A percentile compares a stretch with the other conserved stretches of the same genome.
phyloP scores from a whole-genome alignment of 2,797 vertebrate species.

The Merluccius polli region DNA sequence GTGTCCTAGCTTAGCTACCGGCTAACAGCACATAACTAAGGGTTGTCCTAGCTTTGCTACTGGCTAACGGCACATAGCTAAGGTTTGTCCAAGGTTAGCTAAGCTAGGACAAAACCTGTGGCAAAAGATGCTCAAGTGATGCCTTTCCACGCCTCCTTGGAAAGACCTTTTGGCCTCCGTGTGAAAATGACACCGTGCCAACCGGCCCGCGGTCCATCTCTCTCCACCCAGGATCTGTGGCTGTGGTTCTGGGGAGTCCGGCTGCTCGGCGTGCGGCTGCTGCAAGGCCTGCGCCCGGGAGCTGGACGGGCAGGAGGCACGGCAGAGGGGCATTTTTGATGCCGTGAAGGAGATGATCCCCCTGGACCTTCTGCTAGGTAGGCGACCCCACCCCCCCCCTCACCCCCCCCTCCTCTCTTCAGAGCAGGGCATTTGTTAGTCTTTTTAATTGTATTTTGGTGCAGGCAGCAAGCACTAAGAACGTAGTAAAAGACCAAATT shows the following conservation, averaged over 20 bases:
- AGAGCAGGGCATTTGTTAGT: not conserved
- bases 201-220: not conserved
- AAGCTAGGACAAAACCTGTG: too few relatives aligned
- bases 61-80: too few relatives aligned
- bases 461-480: too few relatives aligned
- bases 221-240: conserved; percentile 85
- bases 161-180: too few relatives aligned
- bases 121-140: too few relatives aligned
- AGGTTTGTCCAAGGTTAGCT: too few relatives aligned
- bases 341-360: conserved; percentile 99
- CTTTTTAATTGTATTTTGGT: not conserved
- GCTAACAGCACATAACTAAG: too few relatives aligned
- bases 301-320: conserved; percentile 94
- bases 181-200: not conserved
- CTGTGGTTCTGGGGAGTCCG: conserved; percentile 97
- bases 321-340: conserved; percentile 97
- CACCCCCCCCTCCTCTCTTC: conserved; percentile 3
- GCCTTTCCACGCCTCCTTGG: too few relatives aligned
- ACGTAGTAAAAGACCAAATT: not conserved
- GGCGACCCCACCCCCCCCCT: conserved; percentile 24
- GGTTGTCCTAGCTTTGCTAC: too few relatives aligned
- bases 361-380: conserved; percentile 95
- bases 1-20: too few relatives aligned
- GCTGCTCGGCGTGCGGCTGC: conserved; percentile 95
- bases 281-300: conserved; percentile 98